phyloP scores from a whole-genome alignment of 2,797 vertebrate species.

The Enteromius paludinosus region DNA sequence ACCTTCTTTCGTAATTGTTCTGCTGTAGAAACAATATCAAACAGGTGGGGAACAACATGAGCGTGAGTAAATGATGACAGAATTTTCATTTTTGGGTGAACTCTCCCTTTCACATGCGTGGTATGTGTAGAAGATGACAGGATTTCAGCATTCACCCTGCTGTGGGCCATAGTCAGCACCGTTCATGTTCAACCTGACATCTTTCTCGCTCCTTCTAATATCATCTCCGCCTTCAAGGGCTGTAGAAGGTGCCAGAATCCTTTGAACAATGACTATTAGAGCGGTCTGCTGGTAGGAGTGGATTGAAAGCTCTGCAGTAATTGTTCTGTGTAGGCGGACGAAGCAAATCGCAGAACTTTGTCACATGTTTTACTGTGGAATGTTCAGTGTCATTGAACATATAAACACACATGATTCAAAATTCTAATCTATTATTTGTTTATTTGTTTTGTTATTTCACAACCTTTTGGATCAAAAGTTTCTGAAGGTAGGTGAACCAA shows the following conservation, averaged over 20 bases:
- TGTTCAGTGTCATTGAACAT: neutral
- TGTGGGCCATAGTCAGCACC: neutral
- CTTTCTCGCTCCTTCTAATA: conserved; percentile 24
- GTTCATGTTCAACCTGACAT: conserved; percentile 11
- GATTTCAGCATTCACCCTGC: neutral
- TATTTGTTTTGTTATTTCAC: conserved; percentile 57
- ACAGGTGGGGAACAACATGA: neutral
- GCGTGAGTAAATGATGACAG: conserved; percentile 12
- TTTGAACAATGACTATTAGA: conserved; percentile 44
- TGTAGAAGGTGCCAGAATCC: conserved; percentile 35
- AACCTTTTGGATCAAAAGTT: conserved; percentile 66
- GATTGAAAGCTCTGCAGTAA: conserved; percentile 40
- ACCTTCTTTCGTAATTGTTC: neutral
- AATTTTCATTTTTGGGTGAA: neutral
- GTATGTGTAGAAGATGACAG: conserved; percentile 22
- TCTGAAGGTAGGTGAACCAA: conserved; percentile 90
- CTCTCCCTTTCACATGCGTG: neutral
- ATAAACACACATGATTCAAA: neutral
- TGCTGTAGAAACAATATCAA: neutral
- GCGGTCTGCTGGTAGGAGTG: conserved; percentile 34
- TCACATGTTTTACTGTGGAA: conserved; percentile 15
- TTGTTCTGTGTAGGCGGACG: conserved; percentile 49
- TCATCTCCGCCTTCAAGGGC: conserved; percentile 9
- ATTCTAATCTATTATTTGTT: conserved; percentile 19
- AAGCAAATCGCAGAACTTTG: conserved; percentile 32